Conservation (phyloP, 1,140 invertebrate species). For the Brachionus koreanus region DNA sequence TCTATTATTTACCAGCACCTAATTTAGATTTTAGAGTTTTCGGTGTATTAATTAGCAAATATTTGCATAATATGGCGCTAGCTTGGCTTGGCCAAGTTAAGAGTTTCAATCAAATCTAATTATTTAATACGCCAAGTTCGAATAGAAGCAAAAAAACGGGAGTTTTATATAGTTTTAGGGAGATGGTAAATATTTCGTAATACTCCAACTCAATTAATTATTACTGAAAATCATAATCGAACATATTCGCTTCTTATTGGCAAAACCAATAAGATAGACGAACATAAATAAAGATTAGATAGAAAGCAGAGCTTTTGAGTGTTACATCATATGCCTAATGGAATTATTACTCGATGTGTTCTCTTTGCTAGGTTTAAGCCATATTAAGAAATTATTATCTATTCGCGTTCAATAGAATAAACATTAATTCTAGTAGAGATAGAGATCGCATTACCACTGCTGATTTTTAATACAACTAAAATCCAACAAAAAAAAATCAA, state of each 20-base stretch:
- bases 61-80: background rate
- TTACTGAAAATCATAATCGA: conserved; percentile 3
- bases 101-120: background rate
- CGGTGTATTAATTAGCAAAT: conserved; percentile 12
- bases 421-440: conserved; percentile 9
- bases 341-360: conserved; percentile 16
- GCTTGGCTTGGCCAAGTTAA: background rate
- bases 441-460: conserved; percentile 15
- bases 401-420: conserved; percentile 3
- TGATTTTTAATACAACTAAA: background rate
- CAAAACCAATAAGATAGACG: background rate
- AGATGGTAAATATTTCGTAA: conserved; percentile 7
- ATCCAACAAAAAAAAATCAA: background rate
- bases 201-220: conserved; percentile 26
- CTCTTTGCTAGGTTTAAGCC: background rate
- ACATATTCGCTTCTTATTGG: conserved; percentile 4
- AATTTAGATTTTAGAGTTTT: background rate
- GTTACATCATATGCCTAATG: background rate
- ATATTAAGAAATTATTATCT: conserved; percentile 35
- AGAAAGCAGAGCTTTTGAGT: background rate
- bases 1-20: conserved; percentile 24
- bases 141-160: background rate
- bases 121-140: conserved; percentile 3
- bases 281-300: conserved; percentile 1
- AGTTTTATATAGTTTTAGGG: background rate